Evolutionary conservation across 2,888 invertebrate species (phyloP).

Genomic region (Marronus borbonicus): DNA sequence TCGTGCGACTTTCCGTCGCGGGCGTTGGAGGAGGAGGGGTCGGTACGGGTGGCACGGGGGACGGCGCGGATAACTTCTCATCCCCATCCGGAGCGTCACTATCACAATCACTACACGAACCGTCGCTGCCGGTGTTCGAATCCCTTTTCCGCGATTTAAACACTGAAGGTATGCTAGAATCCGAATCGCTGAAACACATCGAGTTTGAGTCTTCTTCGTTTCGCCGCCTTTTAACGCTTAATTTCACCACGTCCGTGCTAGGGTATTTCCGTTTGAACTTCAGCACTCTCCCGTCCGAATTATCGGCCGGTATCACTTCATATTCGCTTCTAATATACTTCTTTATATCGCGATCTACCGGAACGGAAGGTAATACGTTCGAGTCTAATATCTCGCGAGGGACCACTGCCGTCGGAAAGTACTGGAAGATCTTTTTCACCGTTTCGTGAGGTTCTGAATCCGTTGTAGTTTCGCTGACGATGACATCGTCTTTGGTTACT

Average conservation of each 20-base stretch:
- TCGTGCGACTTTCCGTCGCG: not conserved
- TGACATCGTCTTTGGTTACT: constrained; percentile 30
- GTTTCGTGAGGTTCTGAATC: not conserved
- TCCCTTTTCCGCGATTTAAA: constrained; percentile 48
- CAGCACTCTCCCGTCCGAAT: constrained; percentile 43
- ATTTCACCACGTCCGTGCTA: constrained; percentile 33
- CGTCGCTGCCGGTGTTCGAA: constrained; percentile 24
- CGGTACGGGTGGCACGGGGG: not conserved
- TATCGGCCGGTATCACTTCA: constrained; percentile 29
- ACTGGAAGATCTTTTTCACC: constrained; percentile 44
- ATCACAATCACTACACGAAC: constrained; percentile 46
- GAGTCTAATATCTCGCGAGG: constrained; percentile 35
- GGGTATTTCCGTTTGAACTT: constrained; percentile 45
- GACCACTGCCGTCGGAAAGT: constrained; percentile 36
- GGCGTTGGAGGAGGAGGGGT: not conserved
- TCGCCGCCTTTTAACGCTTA: constrained; percentile 17
- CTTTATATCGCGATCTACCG: constrained; percentile 12
- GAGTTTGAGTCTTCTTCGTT: constrained; percentile 10
- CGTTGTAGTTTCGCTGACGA: constrained; percentile 22
- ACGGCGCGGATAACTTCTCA: constrained; percentile 18
- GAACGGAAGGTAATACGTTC: constrained; percentile 37
- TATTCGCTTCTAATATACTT: constrained; percentile 33
- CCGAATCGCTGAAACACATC: constrained; percentile 40
- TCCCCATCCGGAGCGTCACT: constrained; percentile 36
- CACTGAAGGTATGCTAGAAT: constrained; percentile 26